Evolutionary conservation across 2,797 vertebrate genomes (phyloP).

Genomic region (Octomys mimax): DNA sequence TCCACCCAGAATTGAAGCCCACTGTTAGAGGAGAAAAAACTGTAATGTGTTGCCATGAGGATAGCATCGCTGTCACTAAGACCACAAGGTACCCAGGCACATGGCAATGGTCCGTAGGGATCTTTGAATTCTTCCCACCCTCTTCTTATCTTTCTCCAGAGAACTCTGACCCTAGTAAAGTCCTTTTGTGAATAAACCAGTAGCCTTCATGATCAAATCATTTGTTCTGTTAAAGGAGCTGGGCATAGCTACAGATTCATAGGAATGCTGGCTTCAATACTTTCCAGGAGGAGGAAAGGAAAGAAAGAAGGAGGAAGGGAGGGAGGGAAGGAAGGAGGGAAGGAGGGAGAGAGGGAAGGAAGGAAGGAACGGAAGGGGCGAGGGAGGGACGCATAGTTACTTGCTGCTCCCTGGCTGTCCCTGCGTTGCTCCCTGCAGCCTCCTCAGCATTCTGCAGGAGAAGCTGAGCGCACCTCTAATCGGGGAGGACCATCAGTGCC

Average conservation of each 20-base stretch:
- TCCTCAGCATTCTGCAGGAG: background rate
- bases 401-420: background rate
- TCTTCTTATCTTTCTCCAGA: background rate
- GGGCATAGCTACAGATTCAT: background rate
- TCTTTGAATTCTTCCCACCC: background rate
- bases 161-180: background rate
- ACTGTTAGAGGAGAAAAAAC: background rate
- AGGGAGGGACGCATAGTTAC: background rate
- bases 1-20: constrained; percentile 9
- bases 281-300: accelerated
- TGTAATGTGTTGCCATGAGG: background rate
- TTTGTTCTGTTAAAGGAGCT: background rate
- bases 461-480: background rate
- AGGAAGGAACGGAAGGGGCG: background rate
- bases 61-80: background rate
- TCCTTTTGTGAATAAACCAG: background rate
- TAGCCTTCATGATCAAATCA: background rate
- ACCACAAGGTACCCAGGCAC: background rate
- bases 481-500: background rate
- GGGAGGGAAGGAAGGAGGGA: too few species aligned
- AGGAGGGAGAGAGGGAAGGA: too few species aligned
- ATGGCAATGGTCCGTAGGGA: background rate
- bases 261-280: background rate
- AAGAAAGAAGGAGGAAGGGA: too few species aligned
- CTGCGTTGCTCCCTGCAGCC: background rate